Evolutionary conservation across 2,888 invertebrate species (phyloP), one percentile per base, ranked within the genome.

Genomic region (Ectemnius cavifrons): DNA sequence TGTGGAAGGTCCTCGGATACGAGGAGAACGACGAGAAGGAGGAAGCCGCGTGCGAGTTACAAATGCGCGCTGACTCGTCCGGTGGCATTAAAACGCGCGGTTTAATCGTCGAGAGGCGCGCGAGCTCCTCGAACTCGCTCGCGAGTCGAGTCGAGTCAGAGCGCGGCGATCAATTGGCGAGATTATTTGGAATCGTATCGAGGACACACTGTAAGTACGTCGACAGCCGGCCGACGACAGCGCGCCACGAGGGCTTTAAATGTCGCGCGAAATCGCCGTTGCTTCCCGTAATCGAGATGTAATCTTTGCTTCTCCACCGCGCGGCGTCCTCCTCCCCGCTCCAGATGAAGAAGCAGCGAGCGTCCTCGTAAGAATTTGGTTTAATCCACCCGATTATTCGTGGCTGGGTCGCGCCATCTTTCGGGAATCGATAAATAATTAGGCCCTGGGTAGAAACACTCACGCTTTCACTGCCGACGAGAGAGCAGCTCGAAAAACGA

Each of bases 171-270:
- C 79, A 82, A 80, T 84, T 83, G 79, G 71, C 75, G 59, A 83
- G 83, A 84, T 83, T 83, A 83, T 83, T 82, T 66, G 80, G 73
- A 84, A 83, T 64, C 80, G 82, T 84, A 83, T 82, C 80, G 83
- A 65, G 78, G 80, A 67, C 83, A 68, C 61, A 46, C 52, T 58
- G 27, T 57, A 37, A 37, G 37, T 37, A 37, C 37, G 37, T 37
- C 37, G 37, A 37, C 65, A 46, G 23, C 60, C 49, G 46, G 46
- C 20, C 49, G 67, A 61, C 60, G 61, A 57, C 63, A 46, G 57
- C 56, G 45, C 37, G 37, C 46, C 13, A 46, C 61, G 61, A 56
- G 59, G 28, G 60, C 45, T 49, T 63, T 62, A 64, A 68, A 73
- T 73, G 70, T 76, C 65, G 62, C 59, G 23, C 63, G 61, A 70